These are phyloP conservation scores for Nowickia ferox DNA, from an alignment of 2,888 invertebrate species.

Conservation along the genomic window DNA sequence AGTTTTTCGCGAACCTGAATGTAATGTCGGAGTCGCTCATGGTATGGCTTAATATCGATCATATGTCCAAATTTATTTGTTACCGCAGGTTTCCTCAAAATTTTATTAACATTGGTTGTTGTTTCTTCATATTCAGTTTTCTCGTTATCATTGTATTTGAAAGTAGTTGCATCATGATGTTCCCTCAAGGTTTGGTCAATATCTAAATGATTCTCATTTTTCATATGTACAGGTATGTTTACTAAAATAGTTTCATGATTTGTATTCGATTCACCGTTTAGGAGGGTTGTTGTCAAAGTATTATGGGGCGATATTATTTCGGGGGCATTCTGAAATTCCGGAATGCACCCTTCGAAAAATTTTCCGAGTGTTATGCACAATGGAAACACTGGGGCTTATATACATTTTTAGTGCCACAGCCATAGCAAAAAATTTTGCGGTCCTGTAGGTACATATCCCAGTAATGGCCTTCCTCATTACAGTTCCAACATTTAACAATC, in stretches of 20 bases:
- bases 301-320: not conserved
- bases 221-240: too few species aligned
- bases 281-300: not conserved
- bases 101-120: not conserved
- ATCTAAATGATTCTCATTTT: too few species aligned
- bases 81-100: not conserved
- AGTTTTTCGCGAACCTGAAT: not conserved
- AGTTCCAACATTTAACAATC: conserved; percentile 4
- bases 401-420: not conserved
- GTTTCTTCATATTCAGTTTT: not conserved
- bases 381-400: conserved; percentile 13
- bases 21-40: conserved; percentile 2
- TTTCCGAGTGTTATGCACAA: not conserved
- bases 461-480: not conserved
- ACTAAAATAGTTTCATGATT: not conserved
- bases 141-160: too few species aligned
- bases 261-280: not conserved
- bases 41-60: not conserved
- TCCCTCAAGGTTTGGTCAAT: too few species aligned
- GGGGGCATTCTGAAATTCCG: conserved; percentile 11
- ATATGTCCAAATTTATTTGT: not conserved
- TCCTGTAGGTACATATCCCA: not conserved
- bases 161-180: too few species aligned
- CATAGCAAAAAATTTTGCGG: conserved; percentile 11
- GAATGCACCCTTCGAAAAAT: not conserved